phyloP scores from a whole-genome alignment of 2,113 vertebrate species.

The Sorex araneus region DNA sequence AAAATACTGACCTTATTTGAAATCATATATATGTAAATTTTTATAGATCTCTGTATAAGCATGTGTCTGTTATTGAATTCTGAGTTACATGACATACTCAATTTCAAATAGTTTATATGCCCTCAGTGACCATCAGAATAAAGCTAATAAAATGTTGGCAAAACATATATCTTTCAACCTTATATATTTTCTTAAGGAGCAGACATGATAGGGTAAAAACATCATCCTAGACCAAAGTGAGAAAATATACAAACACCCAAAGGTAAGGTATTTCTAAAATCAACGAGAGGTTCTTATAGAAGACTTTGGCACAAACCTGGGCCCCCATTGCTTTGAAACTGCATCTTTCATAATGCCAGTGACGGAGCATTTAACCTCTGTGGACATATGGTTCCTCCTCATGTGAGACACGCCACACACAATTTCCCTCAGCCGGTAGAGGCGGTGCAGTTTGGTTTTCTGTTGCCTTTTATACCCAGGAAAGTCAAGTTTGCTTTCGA shows the following conservation, averaged over 20 bases:
- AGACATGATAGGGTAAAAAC: not conserved
- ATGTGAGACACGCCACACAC: not conserved
- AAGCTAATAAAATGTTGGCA: constrained; percentile 46
- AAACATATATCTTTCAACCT: constrained; percentile 57
- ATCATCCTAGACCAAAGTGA: constrained; percentile 19
- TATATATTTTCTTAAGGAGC: constrained; percentile 18
- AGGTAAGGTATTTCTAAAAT: not conserved
- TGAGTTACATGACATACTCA: not conserved
- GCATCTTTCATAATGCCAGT: not conserved
- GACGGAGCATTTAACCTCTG: not conserved
- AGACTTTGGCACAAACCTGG: not conserved
- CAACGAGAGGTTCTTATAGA: not conserved
- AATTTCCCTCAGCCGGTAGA: not conserved
- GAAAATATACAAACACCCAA: not conserved
- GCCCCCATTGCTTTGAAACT: too few species aligned
- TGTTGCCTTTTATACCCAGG: not conserved
- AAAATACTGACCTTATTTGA: constrained; percentile 23
- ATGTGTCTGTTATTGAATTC: not conserved
- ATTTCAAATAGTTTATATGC: not conserved
- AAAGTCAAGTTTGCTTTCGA: constrained; percentile 4
- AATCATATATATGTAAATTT: not conserved
- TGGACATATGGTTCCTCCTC: fast-evolving
- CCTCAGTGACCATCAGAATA: not conserved
- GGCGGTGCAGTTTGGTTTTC: not conserved
- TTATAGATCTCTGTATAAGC: not conserved